Evolutionary conservation across 2,797 vertebrate species (phyloP).

Genomic region (Enteromius thamalakanensis): DNA sequence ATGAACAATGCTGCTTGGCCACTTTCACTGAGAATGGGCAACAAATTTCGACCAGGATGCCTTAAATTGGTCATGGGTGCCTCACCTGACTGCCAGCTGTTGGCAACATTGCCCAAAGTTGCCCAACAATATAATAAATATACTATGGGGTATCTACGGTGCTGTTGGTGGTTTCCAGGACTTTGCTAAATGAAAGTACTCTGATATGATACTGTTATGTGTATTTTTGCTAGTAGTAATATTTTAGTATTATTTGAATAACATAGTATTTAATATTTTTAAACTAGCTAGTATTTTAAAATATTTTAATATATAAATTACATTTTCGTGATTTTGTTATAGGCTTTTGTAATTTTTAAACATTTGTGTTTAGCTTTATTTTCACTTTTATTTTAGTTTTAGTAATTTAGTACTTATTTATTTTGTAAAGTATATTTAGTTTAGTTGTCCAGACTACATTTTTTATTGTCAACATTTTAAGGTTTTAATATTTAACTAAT

Average conservation of each 20-base stretch:
- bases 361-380: neutral
- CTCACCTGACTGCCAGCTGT: neutral
- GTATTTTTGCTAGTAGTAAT: neutral
- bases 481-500: neutral
- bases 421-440: neutral
- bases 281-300: neutral
- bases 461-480: neutral
- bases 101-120: neutral
- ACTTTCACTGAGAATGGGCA: neutral
- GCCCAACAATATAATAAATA: neutral
- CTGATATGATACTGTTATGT: neutral
- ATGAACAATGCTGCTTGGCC: neutral
- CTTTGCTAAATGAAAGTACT: neutral
- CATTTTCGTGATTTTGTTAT: neutral
- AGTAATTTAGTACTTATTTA: neutral
- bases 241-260: neutral
- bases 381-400: neutral
- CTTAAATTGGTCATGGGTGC: neutral
- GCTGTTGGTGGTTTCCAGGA: neutral
- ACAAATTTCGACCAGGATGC: neutral
- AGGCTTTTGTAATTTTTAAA: neutral
- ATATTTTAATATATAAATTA: neutral
- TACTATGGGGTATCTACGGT: neutral
- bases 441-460: neutral
- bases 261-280: neutral